A percentile compares a stretch with the other conserved stretches of the same genome.
Conservation (phyloP, 1,140 invertebrate genomes). For the Thaumatotibia leucotreta region DNA sequence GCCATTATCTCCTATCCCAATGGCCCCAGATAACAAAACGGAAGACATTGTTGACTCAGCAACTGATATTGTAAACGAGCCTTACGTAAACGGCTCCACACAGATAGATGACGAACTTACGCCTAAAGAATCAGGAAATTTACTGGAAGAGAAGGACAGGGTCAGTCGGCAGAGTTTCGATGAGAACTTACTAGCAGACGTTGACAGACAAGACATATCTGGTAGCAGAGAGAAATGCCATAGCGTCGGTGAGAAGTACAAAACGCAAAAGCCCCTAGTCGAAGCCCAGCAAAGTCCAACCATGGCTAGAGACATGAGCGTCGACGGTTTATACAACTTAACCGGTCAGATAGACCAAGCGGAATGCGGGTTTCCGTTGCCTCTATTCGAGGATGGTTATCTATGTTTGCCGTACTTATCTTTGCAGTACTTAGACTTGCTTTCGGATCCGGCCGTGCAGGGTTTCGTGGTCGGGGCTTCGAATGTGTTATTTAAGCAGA, state of each 20-base stretch:
- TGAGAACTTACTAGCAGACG: constrained; percentile 54
- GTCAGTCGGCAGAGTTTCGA: constrained; percentile 68
- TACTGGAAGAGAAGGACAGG: constrained; percentile 66
- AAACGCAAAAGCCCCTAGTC: constrained; percentile 51
- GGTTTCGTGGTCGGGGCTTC: constrained; percentile 98
- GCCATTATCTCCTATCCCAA: constrained; percentile 87
- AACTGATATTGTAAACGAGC: constrained; percentile 45
- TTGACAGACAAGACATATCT: constrained; percentile 51
- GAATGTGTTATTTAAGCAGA: constrained; percentile 98
- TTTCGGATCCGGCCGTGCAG: constrained; percentile 91
- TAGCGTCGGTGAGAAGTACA: constrained; percentile 73
- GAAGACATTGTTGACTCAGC: constrained; percentile 42
- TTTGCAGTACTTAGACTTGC: constrained; percentile 94
- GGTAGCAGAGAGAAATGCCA: constrained; percentile 69
- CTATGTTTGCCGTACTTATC: constrained; percentile 97
- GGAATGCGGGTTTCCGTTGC: constrained; percentile 91
- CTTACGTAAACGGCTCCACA: constrained; percentile 51
- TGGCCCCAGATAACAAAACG: constrained; percentile 63
- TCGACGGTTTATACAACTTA: constrained; percentile 69
- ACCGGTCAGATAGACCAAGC: constrained; percentile 81
- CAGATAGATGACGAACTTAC: constrained; percentile 53
- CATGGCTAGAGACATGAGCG: constrained; percentile 75
- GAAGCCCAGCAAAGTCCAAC: constrained; percentile 71
- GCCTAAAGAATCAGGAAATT: constrained; percentile 62
- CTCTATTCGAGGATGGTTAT: constrained; percentile 94